Conservation (phyloP, 2,113 vertebrate species). For the Osmerus mordax region DNA sequence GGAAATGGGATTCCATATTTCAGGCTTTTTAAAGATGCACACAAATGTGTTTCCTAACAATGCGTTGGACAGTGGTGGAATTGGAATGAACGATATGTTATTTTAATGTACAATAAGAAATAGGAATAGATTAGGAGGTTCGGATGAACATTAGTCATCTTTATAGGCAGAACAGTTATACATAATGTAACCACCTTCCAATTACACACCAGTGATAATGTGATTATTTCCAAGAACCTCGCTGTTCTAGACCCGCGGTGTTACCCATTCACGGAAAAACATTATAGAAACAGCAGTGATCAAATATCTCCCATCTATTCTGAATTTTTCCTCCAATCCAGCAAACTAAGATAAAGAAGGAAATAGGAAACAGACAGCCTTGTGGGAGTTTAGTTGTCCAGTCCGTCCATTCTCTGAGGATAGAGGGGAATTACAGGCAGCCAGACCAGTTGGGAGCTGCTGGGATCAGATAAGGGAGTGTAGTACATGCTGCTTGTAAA, state of each 20-base stretch:
- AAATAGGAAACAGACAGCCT: conserved; percentile 30
- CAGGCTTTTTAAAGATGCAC: not conserved
- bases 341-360: conserved; percentile 38
- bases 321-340: conserved; percentile 42
- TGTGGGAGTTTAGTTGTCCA: conserved; percentile 36
- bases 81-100: not conserved
- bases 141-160: not conserved
- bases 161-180: not conserved
- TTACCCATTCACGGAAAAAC: too few relatives aligned
- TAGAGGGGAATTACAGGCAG: conserved; percentile 38
- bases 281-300: conserved; percentile 1
- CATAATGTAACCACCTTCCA: too few relatives aligned
- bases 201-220: too few relatives aligned
- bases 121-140: not conserved
- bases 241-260: too few relatives aligned
- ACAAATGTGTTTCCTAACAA: not conserved
- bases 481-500: conserved; percentile 29
- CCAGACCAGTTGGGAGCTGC: conserved; percentile 27
- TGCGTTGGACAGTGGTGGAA: not conserved
- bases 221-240: too few relatives aligned
- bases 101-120: not conserved
- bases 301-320: conserved; percentile 19
- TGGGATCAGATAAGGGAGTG: conserved; percentile 45
- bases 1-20: not conserved
- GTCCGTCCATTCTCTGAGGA: conserved; percentile 5